Evolutionary conservation across 1,140 invertebrate species (phyloP), one percentile per base, ranked within the genome.

Genomic region (Riptortus pedestris): DNA sequence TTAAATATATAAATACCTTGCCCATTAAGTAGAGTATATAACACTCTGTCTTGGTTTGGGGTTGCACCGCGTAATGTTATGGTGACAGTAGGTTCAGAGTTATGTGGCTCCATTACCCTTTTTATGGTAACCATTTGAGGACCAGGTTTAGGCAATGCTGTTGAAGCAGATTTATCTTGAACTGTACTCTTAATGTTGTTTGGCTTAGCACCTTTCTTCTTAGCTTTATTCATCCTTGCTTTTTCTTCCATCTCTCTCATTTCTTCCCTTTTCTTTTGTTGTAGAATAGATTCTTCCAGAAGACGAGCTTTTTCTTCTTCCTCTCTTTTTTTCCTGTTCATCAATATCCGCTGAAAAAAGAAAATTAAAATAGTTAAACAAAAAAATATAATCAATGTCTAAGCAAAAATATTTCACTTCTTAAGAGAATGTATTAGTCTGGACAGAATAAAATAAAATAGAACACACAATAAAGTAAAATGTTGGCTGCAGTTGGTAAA

Each of bases 51-150:
- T 70, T 86, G 81, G 61, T 85, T 84, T 11, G 85, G 85, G 1
- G 84, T 84, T 67, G 84, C 82, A 14, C 85, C 86, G 69, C 87
- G 85, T 12, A 87, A 74, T 1, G 85, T 87, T 31, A 88, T 86
- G 0, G 86, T 88, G 2, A 88, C 86, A 5, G 83, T 85, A 28
- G 85, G 84, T 66, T 85, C 83, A 14, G 80, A 75, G 68, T 79
- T 81, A 63, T 79, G 80, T 5, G 79, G 79, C 66, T 84, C 81
- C 74, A 83, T 81, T 0, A 87, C 81, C 24, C 85, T 74, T 59
- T 85, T 80, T 67, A 88, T 87, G 1, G 86, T 88, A 3, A 88
- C 86, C 73, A 87, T 87, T 63, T 85, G 81, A 29, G 81, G 79
- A 3, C 31, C 60, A 16, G 65, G 48, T 38, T 62, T 60, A 5